A percentile compares a stretch with the other conserved stretches of the same genome.
phyloP scores from a whole-genome alignment of 2,888 invertebrate genomes.

The Netelia virgata region DNA sequence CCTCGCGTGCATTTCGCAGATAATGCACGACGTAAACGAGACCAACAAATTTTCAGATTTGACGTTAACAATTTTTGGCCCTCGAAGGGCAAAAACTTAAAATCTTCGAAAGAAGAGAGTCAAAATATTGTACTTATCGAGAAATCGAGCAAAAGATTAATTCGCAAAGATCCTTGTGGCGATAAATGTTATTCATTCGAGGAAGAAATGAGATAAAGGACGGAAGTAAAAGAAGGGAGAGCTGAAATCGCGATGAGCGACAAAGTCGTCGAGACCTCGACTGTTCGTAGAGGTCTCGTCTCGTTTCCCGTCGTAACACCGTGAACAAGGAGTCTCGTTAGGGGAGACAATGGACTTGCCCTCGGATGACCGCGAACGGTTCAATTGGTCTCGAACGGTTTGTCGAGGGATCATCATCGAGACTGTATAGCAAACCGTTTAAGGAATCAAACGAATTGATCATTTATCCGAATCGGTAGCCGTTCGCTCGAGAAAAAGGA shows the following conservation, averaged over 20 bases:
- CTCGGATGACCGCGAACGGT: conserved; percentile 10
- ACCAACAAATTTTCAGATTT: too few relatives aligned
- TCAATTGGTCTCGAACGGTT: conserved; percentile 47
- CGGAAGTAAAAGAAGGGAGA: conserved; percentile 9
- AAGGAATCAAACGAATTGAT: conserved; percentile 33
- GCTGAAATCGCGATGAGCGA: conserved; percentile 37
- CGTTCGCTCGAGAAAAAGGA: too few relatives aligned
- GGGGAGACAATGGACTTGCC: conserved; percentile 53
- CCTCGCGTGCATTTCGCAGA: neutral
- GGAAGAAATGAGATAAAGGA: conserved; percentile 4
- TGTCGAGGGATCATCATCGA: conserved; percentile 20
- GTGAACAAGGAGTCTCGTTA: conserved; percentile 62
- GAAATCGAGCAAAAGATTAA: neutral
- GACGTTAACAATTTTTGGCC: too few relatives aligned
- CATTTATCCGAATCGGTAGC: conserved; percentile 1
- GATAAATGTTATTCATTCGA: neutral
- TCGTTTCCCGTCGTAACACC: conserved; percentile 32
- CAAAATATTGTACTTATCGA: neutral
- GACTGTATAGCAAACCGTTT: conserved; percentile 35
- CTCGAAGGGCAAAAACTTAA: neutral
- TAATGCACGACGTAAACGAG: neutral
- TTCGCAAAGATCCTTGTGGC: neutral
- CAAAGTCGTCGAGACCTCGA: conserved; percentile 38
- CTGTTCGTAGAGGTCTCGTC: conserved; percentile 14
- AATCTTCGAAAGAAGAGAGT: neutral